phyloP scores from a whole-genome alignment of 2,888 invertebrate species.

The Drosophila melanosoma region DNA sequence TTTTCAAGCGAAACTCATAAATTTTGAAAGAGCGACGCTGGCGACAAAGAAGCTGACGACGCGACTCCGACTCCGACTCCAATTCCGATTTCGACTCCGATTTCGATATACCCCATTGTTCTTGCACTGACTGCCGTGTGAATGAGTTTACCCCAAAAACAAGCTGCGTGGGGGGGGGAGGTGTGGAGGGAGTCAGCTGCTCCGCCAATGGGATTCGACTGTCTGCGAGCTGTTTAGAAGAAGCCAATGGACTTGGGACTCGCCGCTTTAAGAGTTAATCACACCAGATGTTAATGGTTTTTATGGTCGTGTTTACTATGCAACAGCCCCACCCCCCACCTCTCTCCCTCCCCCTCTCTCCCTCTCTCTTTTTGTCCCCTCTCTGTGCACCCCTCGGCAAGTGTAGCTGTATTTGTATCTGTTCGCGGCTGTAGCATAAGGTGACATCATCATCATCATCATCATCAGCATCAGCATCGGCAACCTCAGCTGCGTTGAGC shows the following conservation, averaged over 20 bases:
- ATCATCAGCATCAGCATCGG: conserved; percentile 8
- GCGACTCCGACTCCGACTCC: conserved; percentile 35
- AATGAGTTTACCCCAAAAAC: conserved; percentile 56
- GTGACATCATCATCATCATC: conserved; percentile 45
- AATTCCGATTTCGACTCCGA: conserved; percentile 14
- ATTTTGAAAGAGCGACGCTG: conserved; percentile 77
- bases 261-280: conserved; percentile 81
- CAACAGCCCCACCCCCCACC: background rate
- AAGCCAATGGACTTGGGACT: conserved; percentile 54
- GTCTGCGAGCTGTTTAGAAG: conserved; percentile 58
- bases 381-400: conserved; percentile 3
- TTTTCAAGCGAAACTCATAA: conserved; percentile 83
- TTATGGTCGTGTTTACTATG: conserved; percentile 79
- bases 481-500: conserved; percentile 24
- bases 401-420: conserved; percentile 19
- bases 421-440: conserved; percentile 34
- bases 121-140: conserved; percentile 75
- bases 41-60: conserved; percentile 73
- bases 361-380: too few relatives aligned
- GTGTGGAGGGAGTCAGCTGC: conserved; percentile 47
- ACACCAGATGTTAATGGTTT: conserved; percentile 84
- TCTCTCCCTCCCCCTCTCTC: too few relatives aligned
- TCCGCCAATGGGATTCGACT: conserved; percentile 44
- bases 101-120: conserved; percentile 35
- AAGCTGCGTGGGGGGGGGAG: background rate